Base-by-base conservation (phyloP, 2,888 invertebrate species). In the Acrobasis suavella region DNA sequence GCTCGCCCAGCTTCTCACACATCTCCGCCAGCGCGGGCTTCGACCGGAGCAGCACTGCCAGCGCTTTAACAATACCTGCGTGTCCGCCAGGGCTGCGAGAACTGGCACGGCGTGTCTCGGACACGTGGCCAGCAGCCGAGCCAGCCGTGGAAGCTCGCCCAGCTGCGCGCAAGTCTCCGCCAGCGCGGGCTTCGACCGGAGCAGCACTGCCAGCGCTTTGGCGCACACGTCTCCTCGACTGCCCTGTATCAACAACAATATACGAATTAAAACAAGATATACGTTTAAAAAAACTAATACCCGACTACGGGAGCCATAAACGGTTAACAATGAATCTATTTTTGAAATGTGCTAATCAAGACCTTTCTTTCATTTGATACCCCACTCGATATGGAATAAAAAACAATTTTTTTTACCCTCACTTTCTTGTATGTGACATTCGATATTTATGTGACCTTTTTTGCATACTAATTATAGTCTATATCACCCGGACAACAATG, bases 21-120 rank as follows among this genome's bases (percentile, higher is more conserved):
- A 96, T 94, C 85, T 99, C 98, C 49, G 97, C 95, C 66, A 99
- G 93, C 76, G 95, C 94, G 1, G 98, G 97, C 84, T 99, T 98
- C 37, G 97, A 95, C 72, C 96, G 95, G 60, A 99, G 91, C 62
- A 99, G 92, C 74, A 96, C 95, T 52, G 97, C 96, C 58, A 99
- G 89, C 12, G 98, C 97, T 54, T 94, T 95, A 16, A 50, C 38
- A 8, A 12, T 80, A 97, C 97, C 93, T 96, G 96, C 72, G 96
- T 97, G 64, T 95, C 93, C 9, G 98, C 96, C 62, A 99, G 91
- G 69, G 98, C 97, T 79, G 98, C 96, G 67, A 98, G 93, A 75
- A 99, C 96, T 74, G 96, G 95, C 79, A 99, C 95, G 56, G 96
- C 95, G 64, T 96, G 95, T 78, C 95, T 95, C 63, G 98, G 97